Evolutionary conservation across 37 sponge, comb jelly and placozoan genomes (phyloP).

Genomic region (Petrosia ficiformis): DNA sequence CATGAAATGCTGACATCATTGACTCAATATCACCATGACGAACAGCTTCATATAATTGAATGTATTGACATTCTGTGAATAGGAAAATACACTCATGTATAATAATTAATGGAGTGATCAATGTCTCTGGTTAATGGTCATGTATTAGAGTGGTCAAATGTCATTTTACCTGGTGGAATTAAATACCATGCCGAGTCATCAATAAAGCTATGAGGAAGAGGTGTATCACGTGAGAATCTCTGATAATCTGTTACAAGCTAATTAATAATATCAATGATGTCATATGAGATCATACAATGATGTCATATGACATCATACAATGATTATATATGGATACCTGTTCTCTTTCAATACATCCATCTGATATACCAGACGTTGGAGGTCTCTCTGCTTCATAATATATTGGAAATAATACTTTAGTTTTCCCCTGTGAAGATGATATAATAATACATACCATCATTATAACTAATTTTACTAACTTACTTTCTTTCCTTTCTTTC

Average conservation of each 20-base stretch:
- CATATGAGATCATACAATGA: neutral
- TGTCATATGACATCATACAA: neutral
- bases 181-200: conserved; percentile 98
- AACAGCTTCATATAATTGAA: conserved; percentile 82
- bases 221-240: conserved; percentile 47
- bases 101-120: neutral
- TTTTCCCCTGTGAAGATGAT: conserved; percentile 39
- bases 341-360: conserved; percentile 72
- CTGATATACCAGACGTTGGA: conserved; percentile 45
- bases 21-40: conserved; percentile 86
- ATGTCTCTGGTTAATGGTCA: neutral
- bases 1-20: conserved; percentile 60
- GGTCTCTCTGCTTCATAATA: conserved; percentile 53
- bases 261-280: neutral
- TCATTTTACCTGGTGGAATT: conserved; percentile 67
- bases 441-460: neutral
- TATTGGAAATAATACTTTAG: conserved; percentile 80
- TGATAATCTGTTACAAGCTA: conserved; percentile 69
- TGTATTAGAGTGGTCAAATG: neutral
- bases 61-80: conserved; percentile 80
- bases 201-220: conserved; percentile 31
- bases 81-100: conserved; percentile 29
- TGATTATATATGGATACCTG: conserved; percentile 10
- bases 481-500: conserved; percentile 62
- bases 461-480: neutral